These are phyloP conservation scores for Heliconius aoede DNA, from an alignment of 2,888 invertebrate genomes.

Conservation along the genomic window DNA sequence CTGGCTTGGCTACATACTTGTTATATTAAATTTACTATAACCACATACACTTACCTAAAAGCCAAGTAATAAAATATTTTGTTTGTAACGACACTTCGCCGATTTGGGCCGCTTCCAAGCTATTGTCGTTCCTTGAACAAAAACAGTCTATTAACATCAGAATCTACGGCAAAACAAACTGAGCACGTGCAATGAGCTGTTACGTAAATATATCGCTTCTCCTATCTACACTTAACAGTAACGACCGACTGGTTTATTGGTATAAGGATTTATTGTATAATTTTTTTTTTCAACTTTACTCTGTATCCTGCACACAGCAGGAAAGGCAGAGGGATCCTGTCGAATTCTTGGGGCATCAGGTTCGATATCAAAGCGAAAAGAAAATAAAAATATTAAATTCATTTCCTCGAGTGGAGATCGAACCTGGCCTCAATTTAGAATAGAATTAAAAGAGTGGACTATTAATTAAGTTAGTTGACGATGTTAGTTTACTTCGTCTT, in stretches of 20 bases:
- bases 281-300: too few relatives aligned
- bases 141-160: conserved; percentile 45
- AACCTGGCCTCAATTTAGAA: too few relatives aligned
- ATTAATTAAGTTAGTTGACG: too few relatives aligned
- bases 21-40: background rate
- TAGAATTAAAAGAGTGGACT: too few relatives aligned
- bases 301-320: too few relatives aligned
- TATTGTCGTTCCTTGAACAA: conserved; percentile 44
- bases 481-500: too few relatives aligned
- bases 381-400: too few relatives aligned
- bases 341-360: too few relatives aligned
- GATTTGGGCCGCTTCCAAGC: conserved; percentile 46
- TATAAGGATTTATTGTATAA: background rate
- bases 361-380: too few relatives aligned
- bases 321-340: too few relatives aligned
- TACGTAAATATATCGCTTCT: conserved; percentile 19
- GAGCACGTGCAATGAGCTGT: conserved; percentile 36
- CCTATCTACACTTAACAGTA: background rate
- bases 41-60: background rate
- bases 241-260: background rate
- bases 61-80: conserved; percentile 39
- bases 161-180: conserved; percentile 43
- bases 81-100: conserved; percentile 42
- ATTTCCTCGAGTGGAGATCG: too few relatives aligned
- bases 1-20: too few relatives aligned